Conservation (phyloP, 1,140 invertebrate genomes). For the Papilio aristodemus region DNA sequence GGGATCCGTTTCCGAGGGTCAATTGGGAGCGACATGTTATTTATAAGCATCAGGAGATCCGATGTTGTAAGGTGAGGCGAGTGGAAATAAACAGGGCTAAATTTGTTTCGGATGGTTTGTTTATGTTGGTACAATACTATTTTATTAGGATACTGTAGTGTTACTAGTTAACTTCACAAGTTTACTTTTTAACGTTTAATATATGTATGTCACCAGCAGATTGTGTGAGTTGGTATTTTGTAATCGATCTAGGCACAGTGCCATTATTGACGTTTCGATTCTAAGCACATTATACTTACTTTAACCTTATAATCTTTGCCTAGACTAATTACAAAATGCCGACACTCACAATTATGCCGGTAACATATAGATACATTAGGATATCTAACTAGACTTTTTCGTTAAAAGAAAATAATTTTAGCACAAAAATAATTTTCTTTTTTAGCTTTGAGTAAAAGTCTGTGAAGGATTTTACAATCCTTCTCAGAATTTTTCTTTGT, state of each 20-base stretch:
- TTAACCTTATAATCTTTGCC: too few relatives aligned
- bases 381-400: too few relatives aligned
- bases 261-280: too few relatives aligned
- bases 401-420: not conserved
- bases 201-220: too few relatives aligned
- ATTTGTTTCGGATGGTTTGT: constrained; percentile 23
- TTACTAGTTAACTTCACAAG: not conserved
- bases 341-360: too few relatives aligned
- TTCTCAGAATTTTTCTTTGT: constrained; percentile 5
- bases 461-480: not conserved
- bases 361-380: too few relatives aligned
- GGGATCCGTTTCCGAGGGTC: constrained; percentile 49
- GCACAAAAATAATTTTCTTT: not conserved
- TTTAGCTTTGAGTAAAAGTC: not conserved
- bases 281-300: too few relatives aligned
- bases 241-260: too few relatives aligned
- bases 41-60: constrained; percentile 24
- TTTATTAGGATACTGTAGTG: constrained; percentile 12
- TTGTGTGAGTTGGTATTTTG: too few relatives aligned
- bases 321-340: too few relatives aligned
- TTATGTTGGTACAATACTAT: not conserved
- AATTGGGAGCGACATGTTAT: constrained; percentile 50
- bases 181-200: too few relatives aligned
- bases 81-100: constrained; percentile 6
- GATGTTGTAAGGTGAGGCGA: not conserved